Percentiles rank a stretch among this genome's conserved stretches.
These are phyloP conservation scores for Forbesichthys agassizii DNA, from an alignment of 2,113 vertebrate species.

Conservation along the genomic window DNA sequence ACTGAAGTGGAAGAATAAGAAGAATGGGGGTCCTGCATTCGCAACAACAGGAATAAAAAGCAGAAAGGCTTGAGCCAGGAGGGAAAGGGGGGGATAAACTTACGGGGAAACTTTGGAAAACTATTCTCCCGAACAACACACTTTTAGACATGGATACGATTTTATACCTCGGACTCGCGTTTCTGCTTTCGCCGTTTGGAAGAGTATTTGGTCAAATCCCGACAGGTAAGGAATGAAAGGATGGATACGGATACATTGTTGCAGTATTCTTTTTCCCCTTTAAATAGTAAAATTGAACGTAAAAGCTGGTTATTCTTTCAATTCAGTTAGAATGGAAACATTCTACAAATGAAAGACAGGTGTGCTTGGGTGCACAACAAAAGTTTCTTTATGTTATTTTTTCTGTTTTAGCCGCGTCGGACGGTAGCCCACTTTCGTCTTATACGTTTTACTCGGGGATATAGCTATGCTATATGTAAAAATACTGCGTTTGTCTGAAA, in stretches of 20 bases:
- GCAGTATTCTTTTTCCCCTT: not conserved
- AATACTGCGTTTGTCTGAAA: no score
- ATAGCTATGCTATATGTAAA: no score
- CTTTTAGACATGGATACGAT: constrained; percentile 69
- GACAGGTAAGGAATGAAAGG: constrained; percentile 56
- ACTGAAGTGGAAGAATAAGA: constrained; percentile 49
- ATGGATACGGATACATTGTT: not conserved
- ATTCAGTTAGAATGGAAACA: no score
- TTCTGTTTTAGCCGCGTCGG: no score
- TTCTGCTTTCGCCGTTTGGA: constrained; percentile 30
- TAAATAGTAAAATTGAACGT: no score
- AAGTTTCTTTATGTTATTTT: no score
- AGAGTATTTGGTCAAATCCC: constrained; percentile 50
- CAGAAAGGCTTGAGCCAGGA: not conserved
- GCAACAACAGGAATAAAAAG: constrained; percentile 54
- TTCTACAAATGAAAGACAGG: no score
- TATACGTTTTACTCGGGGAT: no score
- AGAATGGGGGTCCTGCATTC: constrained; percentile 58
- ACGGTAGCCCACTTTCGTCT: no score
- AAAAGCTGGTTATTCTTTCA: no score
- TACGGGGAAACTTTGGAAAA: constrained; percentile 45
- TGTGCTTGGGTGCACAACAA: no score
- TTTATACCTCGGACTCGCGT: constrained; percentile 56
- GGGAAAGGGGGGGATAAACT: constrained; percentile 12
- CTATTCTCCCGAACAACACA: constrained; percentile 35